These are phyloP conservation scores for Avahi laniger DNA, from an alignment of 2,797 vertebrate species.

Conservation along the genomic window DNA sequence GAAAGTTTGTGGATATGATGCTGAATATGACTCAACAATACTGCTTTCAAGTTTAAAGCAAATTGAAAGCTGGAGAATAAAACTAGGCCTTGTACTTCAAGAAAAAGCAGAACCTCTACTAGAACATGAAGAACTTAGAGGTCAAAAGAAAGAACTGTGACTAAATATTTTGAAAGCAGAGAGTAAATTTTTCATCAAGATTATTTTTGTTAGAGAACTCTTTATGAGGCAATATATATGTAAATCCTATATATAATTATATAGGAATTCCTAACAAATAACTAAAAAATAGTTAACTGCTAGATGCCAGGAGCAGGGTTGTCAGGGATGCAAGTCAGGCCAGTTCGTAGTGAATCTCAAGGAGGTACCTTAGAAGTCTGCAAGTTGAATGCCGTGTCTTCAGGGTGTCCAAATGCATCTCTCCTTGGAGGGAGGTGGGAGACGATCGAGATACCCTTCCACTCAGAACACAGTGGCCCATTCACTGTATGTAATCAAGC, in stretches of 20 bases:
- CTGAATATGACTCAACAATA: not conserved
- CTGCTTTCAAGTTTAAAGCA: not conserved
- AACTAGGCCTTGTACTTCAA: not conserved
- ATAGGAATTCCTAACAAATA: constrained; percentile 43
- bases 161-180: constrained; percentile 32
- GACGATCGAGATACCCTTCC: not conserved
- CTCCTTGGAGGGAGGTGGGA: not conserved
- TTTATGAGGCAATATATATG: not conserved
- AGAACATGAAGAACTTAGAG: constrained; percentile 39
- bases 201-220: constrained; percentile 26
- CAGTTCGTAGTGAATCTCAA: not conserved
- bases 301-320: not conserved
- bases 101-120: constrained; percentile 4
- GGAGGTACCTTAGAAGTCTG: not conserved
- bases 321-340: not conserved
- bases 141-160: not conserved
- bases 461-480: not conserved
- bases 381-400: not conserved
- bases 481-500: not conserved
- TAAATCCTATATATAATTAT: not conserved
- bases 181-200: not conserved
- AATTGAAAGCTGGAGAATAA: not conserved
- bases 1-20: not conserved
- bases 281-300: constrained; percentile 18
- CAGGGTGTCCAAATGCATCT: not conserved